These are phyloP conservation scores for Raja brachyura DNA, from an alignment of 2,113 vertebrate species.

Conservation along the genomic window DNA sequence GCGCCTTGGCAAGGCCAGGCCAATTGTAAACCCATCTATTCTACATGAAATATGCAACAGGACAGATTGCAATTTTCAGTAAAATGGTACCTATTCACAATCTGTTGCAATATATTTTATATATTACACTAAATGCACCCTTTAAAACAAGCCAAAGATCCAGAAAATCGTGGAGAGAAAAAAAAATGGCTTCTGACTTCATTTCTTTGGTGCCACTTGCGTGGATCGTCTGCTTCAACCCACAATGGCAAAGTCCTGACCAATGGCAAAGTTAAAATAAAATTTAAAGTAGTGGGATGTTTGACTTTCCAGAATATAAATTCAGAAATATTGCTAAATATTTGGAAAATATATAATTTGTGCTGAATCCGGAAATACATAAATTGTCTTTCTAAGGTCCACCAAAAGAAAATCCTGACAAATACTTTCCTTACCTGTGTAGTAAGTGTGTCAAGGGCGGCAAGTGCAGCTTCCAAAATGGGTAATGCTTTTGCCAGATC, in stretches of 20 bases:
- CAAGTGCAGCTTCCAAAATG: slow-evolving; percentile 68
- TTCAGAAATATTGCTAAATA: background rate
- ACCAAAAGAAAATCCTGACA: background rate
- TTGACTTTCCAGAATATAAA: background rate
- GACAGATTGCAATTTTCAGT: background rate
- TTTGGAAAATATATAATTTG: background rate
- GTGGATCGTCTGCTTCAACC: background rate
- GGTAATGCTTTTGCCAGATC: slow-evolving; percentile 76
- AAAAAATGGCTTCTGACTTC: background rate
- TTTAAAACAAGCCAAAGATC: background rate
- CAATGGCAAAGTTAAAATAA: background rate
- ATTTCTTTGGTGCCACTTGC: background rate
- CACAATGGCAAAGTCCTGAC: background rate
- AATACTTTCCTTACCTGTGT: slow-evolving; percentile 58
- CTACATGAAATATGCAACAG: background rate
- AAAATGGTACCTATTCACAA: background rate
- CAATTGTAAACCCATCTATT: background rate
- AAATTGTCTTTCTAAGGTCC: background rate
- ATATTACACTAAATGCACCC: background rate
- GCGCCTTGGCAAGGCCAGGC: background rate
- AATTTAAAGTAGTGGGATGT: background rate
- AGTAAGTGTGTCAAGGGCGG: slow-evolving; percentile 76
- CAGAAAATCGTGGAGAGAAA: background rate
- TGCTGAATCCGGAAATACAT: background rate
- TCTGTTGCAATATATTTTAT: background rate